Conservation (phyloP, 2,888 invertebrate species). For the Scrobipalpa costella region DNA sequence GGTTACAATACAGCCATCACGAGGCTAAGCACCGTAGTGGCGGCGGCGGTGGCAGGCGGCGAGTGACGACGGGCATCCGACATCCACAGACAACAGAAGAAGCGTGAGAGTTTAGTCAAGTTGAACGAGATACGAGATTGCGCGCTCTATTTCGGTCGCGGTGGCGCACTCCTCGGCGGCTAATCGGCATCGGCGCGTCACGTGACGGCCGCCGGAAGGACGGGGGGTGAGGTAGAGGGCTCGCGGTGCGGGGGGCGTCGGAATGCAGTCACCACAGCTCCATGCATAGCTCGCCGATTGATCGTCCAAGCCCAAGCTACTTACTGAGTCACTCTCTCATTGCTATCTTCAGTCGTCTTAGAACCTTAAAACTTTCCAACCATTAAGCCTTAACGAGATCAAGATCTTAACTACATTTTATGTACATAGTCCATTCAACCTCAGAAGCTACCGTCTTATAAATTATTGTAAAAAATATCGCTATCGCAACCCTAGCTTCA, state of each 20-base stretch:
- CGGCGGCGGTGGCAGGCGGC: constrained; percentile 33
- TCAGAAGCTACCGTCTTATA: neutral
- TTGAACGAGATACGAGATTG: constrained; percentile 65
- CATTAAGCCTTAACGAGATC: neutral
- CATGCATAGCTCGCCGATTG: constrained; percentile 54
- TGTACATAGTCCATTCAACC: neutral
- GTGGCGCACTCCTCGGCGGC: constrained; percentile 72
- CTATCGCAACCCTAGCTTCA: constrained; percentile 7
- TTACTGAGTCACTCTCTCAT: constrained; percentile 26
- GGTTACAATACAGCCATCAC: constrained; percentile 36
- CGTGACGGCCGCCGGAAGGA: constrained; percentile 78
- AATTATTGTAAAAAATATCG: neutral
- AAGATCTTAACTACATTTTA: neutral
- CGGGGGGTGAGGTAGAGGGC: constrained; percentile 66
- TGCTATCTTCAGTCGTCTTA: neutral
- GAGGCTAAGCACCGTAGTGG: constrained; percentile 32
- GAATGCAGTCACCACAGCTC: constrained; percentile 39
- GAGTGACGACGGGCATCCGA: constrained; percentile 31
- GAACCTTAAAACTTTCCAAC: neutral
- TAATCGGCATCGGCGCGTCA: constrained; percentile 78
- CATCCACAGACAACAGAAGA: constrained; percentile 43
- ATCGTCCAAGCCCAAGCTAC: constrained; percentile 52
- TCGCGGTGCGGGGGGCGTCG: constrained; percentile 63
- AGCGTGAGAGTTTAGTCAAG: constrained; percentile 61
- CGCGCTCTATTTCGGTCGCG: constrained; percentile 78